Percentiles rank a stretch among this genome's conserved stretches.
Conservation (phyloP, 2,888 invertebrate species). For the Synanthedon myopaeformis region DNA sequence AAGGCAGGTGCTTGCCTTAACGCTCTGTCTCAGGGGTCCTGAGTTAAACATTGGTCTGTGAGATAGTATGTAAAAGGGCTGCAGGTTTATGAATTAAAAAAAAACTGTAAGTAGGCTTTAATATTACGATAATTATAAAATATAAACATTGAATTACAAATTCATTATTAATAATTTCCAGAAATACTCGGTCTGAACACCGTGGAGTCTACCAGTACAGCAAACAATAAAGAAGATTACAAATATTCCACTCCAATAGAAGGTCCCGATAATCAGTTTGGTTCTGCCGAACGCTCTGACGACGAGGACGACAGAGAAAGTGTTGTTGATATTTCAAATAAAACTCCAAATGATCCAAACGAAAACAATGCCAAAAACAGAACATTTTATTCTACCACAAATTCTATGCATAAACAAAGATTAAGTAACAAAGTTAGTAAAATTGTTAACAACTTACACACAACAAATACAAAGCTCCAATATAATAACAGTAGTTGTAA, state of each 20-base stretch:
- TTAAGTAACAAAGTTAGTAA: conserved; percentile 54
- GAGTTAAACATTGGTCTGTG: no score
- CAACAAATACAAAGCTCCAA: conserved; percentile 17
- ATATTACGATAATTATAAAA: no score
- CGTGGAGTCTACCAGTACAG: conserved; percentile 64
- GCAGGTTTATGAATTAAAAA: no score
- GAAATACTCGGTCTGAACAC: conserved; percentile 82
- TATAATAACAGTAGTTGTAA: conserved; percentile 19
- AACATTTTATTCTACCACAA: conserved; percentile 23
- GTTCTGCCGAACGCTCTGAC: conserved; percentile 78
- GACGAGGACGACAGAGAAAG: conserved; percentile 68
- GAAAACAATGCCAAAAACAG: conserved; percentile 34
- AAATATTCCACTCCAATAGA: conserved; percentile 53
- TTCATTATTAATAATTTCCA: conserved; percentile 30
- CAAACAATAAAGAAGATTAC: conserved; percentile 69
- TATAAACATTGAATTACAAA: no score
- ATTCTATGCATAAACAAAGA: conserved; percentile 36
- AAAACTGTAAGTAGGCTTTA: no score
- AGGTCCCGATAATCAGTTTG: conserved; percentile 75
- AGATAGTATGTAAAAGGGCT: no score
- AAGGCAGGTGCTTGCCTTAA: no score
- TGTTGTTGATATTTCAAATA: conserved; percentile 19
- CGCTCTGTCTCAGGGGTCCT: no score
- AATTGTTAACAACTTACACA: conserved; percentile 45
- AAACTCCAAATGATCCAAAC: conserved; percentile 15